Evolutionary conservation across 2,797 vertebrate species (phyloP), one percentile per base, ranked within the genome.

Genomic region (Coreius guichenoti): DNA sequence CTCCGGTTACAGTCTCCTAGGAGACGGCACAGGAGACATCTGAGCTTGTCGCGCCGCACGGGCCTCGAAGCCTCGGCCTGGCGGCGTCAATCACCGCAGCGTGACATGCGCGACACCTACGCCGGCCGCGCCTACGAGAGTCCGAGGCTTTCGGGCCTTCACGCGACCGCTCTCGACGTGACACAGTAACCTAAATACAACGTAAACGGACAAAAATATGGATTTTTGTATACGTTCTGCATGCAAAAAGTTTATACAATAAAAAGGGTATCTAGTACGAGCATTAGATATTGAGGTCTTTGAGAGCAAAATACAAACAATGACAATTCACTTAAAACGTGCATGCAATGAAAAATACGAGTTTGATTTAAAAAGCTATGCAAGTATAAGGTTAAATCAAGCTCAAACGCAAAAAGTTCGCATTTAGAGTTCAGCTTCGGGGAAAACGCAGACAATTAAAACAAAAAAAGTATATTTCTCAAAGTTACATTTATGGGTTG

Each of bases 41-140:
- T 63, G 87, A 83, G 81, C 61, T 78, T 8, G 36, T 47, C 19
- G 63, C 43, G 16, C 61, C 81, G 84, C 47, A 56, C 83, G 91
- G 92, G 90, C 91, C 92, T 89, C 16, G 85, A 90, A 87, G 87
- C 93, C 91, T 89, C 90, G 87, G 90, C 81, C 77, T 90, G 81
- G 17, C n/a, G 31, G n/a, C 14, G 29, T 26, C 45, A 23, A 36
- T 45, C n/a, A 21, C 17, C 16, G 12, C 23, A n/a, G 65, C 26
- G 47, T 39, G 39, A 81, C 29, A 16, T 3, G 13, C n/a, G 17
- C 29, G 14, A 58, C 77, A 11, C 47, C 36, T 69, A 61, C 13
- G 12, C 56, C 43, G 11, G 56, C 33, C 3, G n/a, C 26, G 19
- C 47, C 23, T 21, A 82, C 0, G 23, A 81, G 75, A 73, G 85